Conservation (phyloP, 92 coral and sea anemone genomes). For the Paragorgia papillata region DNA sequence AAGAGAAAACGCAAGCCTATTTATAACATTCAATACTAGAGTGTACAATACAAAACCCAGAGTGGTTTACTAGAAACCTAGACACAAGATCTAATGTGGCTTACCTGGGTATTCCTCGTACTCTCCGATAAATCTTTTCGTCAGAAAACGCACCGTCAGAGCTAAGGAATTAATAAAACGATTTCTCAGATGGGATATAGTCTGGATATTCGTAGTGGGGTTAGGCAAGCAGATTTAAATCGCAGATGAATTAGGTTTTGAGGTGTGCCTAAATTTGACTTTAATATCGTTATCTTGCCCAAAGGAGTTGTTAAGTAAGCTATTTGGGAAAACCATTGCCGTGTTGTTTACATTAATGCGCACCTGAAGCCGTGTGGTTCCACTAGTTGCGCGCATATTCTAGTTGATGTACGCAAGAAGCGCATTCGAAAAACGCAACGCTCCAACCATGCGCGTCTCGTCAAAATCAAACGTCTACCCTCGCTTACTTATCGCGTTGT, state of each 20-base stretch:
- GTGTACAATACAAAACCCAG: too few species aligned
- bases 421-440: too few species aligned
- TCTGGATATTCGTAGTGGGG: neutral
- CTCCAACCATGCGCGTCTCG: too few species aligned
- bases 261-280: neutral
- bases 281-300: neutral
- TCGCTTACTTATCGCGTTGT: too few species aligned
- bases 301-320: neutral
- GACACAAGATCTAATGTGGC: neutral
- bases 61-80: too few species aligned
- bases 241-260: neutral
- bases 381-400: too few species aligned
- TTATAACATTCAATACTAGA: conserved; percentile 1
- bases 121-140: conserved; percentile 90
- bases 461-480: too few species aligned
- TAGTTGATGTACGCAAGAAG: too few species aligned
- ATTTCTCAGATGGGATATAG: neutral
- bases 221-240: neutral
- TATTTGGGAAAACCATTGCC: neutral
- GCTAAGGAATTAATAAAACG: conserved; percentile 56
- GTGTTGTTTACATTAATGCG: conserved; percentile 1
- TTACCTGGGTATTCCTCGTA: conserved; percentile 78
- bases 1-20: neutral
- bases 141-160: conserved; percentile 84
- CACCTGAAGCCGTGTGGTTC: neutral